These are phyloP conservation scores for Germaria angustata DNA, from an alignment of 2,888 invertebrate genomes.

Conservation along the genomic window DNA sequence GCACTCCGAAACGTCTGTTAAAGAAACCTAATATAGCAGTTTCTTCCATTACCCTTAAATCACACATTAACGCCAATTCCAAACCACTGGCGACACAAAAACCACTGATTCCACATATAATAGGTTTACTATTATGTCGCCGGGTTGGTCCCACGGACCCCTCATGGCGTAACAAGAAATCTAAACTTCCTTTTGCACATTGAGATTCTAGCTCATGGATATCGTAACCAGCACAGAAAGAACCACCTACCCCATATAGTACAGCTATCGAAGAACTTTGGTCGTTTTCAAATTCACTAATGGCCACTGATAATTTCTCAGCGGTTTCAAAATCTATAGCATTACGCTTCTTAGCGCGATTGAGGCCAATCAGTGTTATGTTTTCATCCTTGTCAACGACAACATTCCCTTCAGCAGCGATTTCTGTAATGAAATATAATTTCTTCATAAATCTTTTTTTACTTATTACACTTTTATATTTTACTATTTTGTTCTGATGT, in stretches of 20 bases:
- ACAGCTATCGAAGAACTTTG: slow-evolving; percentile 86
- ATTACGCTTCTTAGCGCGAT: slow-evolving; percentile 90
- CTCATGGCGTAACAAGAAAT: slow-evolving; percentile 76
- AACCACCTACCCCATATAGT: slow-evolving; percentile 93
- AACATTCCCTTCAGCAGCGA: slow-evolving; percentile 70
- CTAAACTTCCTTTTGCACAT: slow-evolving; percentile 70
- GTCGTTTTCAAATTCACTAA: slow-evolving; percentile 90
- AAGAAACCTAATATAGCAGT: slow-evolving; percentile 90
- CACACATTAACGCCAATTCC: slow-evolving; percentile 94
- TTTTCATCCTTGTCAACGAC: slow-evolving; percentile 83
- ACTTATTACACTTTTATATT: neutral
- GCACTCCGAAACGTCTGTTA: slow-evolving; percentile 92
- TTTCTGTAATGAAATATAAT: neutral
- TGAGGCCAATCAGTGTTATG: slow-evolving; percentile 91
- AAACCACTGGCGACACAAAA: slow-evolving; percentile 95
- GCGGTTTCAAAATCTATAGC: slow-evolving; percentile 88
- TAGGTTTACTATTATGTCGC: slow-evolving; percentile 88
- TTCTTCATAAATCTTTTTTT: neutral
- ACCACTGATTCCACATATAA: slow-evolving; percentile 93
- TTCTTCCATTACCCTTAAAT: slow-evolving; percentile 92
- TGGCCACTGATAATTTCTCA: slow-evolving; percentile 84
- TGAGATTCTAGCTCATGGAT: slow-evolving; percentile 84
- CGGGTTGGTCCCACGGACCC: slow-evolving; percentile 84
- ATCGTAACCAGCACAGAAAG: slow-evolving; percentile 96
- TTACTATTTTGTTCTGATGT: slow-evolving; percentile 34